Evolutionary conservation across 2,113 vertebrate species (phyloP), one percentile per base, ranked within the genome.

Genomic region (Leuciscus idus): DNA sequence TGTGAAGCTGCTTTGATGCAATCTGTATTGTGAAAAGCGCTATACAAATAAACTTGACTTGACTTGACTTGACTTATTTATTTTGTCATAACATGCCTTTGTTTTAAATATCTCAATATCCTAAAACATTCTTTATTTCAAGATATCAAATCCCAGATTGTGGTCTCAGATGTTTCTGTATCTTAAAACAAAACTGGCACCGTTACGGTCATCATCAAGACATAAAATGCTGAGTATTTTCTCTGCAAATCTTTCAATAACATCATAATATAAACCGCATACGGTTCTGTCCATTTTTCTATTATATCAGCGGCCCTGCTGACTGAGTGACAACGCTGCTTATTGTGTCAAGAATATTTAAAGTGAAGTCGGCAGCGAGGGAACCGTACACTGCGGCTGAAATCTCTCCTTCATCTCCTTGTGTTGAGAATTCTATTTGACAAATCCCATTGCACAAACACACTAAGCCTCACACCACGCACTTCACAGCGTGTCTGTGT

Each of bases 331-430:
- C 85, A 87, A 48, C 17, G 19, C 72, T 87, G 85, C 59, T 77
- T 80, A 83, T 68, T 82, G 57, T 83, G 57, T 87, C 72, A 84
- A 28, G 48, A 57, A 84, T 73, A 73, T 84, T 84, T 84, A 84
- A 82, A 73, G 82, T 59, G 68, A 57, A 50, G 59, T 59, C 4
- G 10, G 48, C 82, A 73, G 68, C 82, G 13, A 72, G 82, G 50
- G 82, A 84, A n/a, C 48, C 15, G 28, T 73, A 13, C 48, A 21
- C 68, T 28, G 82, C 30, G 23, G 30, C 82, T 84, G 66, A 84
- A 84, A 84, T 84, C 82, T 84, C 82, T 57, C 48, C 46, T 59
- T 59, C 48, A 59, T 64, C 80, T 83, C 11, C 48, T 73, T 46
- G 46, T 73, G 85, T 61, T 61, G 50, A 36, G 82, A 84, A 73